Percentiles rank a stretch among this genome's conserved stretches.
phyloP scores from a whole-genome alignment of 2,888 invertebrate species.

The Dinocampus coccinellae region DNA sequence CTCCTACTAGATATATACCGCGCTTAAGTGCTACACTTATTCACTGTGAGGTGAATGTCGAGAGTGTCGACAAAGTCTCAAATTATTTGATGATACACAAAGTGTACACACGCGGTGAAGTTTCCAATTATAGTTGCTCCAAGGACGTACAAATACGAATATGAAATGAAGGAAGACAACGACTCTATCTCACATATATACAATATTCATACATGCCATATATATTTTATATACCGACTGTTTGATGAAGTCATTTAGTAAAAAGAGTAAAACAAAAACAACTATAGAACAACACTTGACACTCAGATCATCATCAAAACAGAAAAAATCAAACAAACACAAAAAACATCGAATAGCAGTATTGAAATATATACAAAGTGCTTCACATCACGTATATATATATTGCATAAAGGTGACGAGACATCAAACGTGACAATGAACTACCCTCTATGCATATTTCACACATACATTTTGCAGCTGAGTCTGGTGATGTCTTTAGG shows the following conservation, averaged over 20 bases:
- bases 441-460: background rate
- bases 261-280: background rate
- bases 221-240: background rate
- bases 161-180: conserved; percentile 1
- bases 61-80: background rate
- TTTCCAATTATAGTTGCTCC: conserved; percentile 25
- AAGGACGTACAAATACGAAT: conserved; percentile 20
- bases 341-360: background rate
- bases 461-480: background rate
- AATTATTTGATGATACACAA: conserved; percentile 17
- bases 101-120: background rate
- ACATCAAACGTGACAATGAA: background rate
- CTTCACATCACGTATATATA: background rate
- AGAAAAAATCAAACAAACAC: background rate
- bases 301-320: background rate
- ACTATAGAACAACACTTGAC: too few species aligned
- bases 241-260: background rate
- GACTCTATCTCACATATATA: background rate
- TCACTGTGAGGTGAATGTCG: background rate
- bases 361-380: background rate
- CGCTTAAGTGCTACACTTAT: background rate
- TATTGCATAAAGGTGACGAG: background rate
- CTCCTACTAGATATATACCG: background rate
- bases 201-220: background rate
- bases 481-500: background rate